Evolutionary conservation across 92 coral and sea anemone genomes (phyloP), one percentile per base, ranked within the genome.

Genomic region (Bergia puertoricense): DNA sequence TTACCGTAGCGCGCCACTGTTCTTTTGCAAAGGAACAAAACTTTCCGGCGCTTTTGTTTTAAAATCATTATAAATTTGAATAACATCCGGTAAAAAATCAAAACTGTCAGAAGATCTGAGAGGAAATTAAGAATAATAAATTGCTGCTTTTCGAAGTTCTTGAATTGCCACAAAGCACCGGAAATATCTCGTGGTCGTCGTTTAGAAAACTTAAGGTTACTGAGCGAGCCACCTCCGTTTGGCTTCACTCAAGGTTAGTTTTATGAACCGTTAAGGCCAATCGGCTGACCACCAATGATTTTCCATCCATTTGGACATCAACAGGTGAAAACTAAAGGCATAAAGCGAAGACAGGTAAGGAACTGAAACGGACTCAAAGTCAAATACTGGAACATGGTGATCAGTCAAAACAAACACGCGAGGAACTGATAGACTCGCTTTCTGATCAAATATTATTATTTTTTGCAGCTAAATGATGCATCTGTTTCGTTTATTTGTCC

Each of bases 21-120:
- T 46, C 5, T n/a, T 7, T 51, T 23, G 15, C 65, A 46, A 79
- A 2, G 40, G 50, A 79, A 79, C 37, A 50, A 20, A 22, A 37
- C 82, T 45, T 79, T 79, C 82, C 82, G 57, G 82, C 6, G 38
- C 40, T 11, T 79, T 76, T 43, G 44, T 45, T 79, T 50, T 51
- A 8, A n/a, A 7, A 79, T 48, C 44, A 79, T 79, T 50, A 79
- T 46, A 37, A 79, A 50, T 36, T 51, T 67, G 66, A 50, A 15
- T 79, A 15, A 79, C 66, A 79, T 79, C 82, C 62, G 82, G 82
- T 30, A 16, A 16, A 79, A 46, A 48, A 36, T 50, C 82, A 45
- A 46, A 79, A 50, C 62, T 45, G 82, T 54, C 57, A 46, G 41
- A 46, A 79, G 23, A 37, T 50, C 7, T 37, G 43, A 79, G 62